A percentile compares a stretch with the other conserved stretches of the same genome.
These are phyloP conservation scores for Drosophila trapezifrons DNA, from an alignment of 1,140 invertebrate species.

Conservation along the genomic window DNA sequence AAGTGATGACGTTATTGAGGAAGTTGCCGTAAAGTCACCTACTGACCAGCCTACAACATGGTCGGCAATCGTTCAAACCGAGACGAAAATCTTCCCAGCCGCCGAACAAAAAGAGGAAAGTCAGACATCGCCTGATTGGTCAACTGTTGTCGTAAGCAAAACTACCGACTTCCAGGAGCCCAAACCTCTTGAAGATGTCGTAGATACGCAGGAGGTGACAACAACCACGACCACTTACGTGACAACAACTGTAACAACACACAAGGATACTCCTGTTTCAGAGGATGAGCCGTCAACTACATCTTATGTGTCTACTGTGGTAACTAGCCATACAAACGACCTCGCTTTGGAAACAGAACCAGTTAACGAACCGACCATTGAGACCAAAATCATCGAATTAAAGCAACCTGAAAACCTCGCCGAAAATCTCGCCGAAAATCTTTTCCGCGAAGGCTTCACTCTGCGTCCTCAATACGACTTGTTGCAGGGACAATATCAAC, in stretches of 20 bases:
- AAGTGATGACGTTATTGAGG: slow-evolving; percentile 14
- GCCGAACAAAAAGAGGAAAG: slow-evolving; percentile 19
- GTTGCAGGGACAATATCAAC: slow-evolving; percentile 37
- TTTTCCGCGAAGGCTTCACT: slow-evolving; percentile 21
- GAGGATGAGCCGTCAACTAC: slow-evolving; percentile 34
- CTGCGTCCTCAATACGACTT: slow-evolving; percentile 33
- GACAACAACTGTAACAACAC: slow-evolving; percentile 74
- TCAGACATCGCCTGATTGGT: slow-evolving; percentile 56
- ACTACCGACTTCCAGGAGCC: slow-evolving; percentile 76
- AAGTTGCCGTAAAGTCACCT: slow-evolving; percentile 71
- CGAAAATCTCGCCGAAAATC: slow-evolving; percentile 24
- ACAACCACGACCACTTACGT: slow-evolving; percentile 69
- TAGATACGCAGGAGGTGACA: slow-evolving; percentile 21
- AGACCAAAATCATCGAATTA: slow-evolving; percentile 9
- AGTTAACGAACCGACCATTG: background rate
- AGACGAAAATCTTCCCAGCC: slow-evolving; percentile 66
- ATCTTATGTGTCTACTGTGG: slow-evolving; percentile 69
- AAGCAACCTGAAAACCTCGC: slow-evolving; percentile 13
- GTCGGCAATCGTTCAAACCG: slow-evolving; percentile 80
- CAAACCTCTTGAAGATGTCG: slow-evolving; percentile 40
- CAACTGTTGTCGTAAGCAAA: slow-evolving; percentile 71
- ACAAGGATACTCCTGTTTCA: slow-evolving; percentile 48
- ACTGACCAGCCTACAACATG: slow-evolving; percentile 79
- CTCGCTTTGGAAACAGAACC: slow-evolving; percentile 16
- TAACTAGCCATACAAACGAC: slow-evolving; percentile 59